These are phyloP conservation scores for Galeopsomyia nigrocyanea DNA, from an alignment of 2,888 invertebrate genomes.

Conservation along the genomic window DNA sequence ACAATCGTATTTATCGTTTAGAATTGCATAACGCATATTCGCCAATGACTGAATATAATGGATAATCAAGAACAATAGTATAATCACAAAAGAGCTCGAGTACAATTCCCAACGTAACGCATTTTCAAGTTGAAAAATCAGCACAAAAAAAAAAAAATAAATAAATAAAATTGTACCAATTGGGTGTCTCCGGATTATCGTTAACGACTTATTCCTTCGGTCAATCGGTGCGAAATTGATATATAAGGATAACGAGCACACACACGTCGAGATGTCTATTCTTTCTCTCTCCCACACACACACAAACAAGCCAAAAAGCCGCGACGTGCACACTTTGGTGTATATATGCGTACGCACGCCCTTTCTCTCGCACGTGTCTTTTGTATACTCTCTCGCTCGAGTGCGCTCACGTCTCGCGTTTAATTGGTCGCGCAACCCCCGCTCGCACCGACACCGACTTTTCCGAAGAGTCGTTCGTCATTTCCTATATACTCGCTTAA, in stretches of 20 bases:
- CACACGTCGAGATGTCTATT: background rate
- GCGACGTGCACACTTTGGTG: background rate
- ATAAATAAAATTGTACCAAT: slow-evolving; percentile 27
- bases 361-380: slow-evolving; percentile 3
- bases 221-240: slow-evolving; percentile 28
- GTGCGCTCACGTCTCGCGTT: slow-evolving; percentile 12
- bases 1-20: too few relatives aligned
- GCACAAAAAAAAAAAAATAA: background rate
- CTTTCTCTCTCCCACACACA: too few relatives aligned
- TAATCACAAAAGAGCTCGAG: too few relatives aligned
- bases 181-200: slow-evolving; percentile 11
- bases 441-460: slow-evolving; percentile 5
- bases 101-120: too few relatives aligned
- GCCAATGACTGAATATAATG: too few relatives aligned
- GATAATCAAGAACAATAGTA: too few relatives aligned
- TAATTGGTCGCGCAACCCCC: slow-evolving; percentile 3
- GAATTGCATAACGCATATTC: too few relatives aligned
- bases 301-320: too few relatives aligned
- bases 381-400: background rate
- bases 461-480: slow-evolving; percentile 21
- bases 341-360: slow-evolving; percentile 8
- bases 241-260: background rate
- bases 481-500: background rate
- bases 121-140: too few relatives aligned
- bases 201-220: background rate